Evolutionary conservation across 2,888 invertebrate species (phyloP), one percentile per base, ranked within the genome.

Genomic region (Stenodera caucasica): DNA sequence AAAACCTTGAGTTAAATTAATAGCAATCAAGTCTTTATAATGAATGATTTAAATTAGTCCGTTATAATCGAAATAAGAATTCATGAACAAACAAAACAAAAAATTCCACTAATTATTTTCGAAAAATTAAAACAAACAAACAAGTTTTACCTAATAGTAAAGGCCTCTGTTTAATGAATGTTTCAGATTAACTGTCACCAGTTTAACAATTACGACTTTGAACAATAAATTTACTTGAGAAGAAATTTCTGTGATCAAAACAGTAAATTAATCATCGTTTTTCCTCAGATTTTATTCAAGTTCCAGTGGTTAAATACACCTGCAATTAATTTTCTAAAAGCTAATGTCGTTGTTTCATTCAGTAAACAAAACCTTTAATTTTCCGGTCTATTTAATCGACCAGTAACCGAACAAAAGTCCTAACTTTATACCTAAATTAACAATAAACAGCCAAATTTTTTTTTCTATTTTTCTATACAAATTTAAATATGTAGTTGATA

Each of bases 1-100:
- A 55, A 58, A 58, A 58, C 51, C 35, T 23, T 32, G 18, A 55
- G 54, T 52, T 58, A 51, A n/a, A n/a, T n/a, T n/a, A n/a, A n/a
- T n/a, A n/a, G n/a, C n/a, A n/a, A n/a, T n/a, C n/a, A n/a, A n/a
- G n/a, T n/a, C n/a, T n/a, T n/a, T n/a, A n/a, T n/a, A n/a, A n/a
- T n/a, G n/a, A n/a, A n/a, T n/a, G n/a, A n/a, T n/a, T n/a, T n/a
- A n/a, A n/a, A n/a, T n/a, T n/a, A n/a, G n/a, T n/a, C n/a, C n/a
- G n/a, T n/a, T n/a, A n/a, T n/a, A n/a, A n/a, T n/a, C n/a, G n/a
- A n/a, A n/a, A n/a, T n/a, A n/a, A n/a, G n/a, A n/a, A n/a, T n/a
- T n/a, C n/a, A n/a, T n/a, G 26, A 26, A 26, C 26, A 26, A 5
- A n/a, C n/a, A n/a, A n/a, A n/a, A n/a, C 26, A 5, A 26, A n/a